phyloP scores from a whole-genome alignment of 2,888 invertebrate genomes.

The Perdita meconis region DNA sequence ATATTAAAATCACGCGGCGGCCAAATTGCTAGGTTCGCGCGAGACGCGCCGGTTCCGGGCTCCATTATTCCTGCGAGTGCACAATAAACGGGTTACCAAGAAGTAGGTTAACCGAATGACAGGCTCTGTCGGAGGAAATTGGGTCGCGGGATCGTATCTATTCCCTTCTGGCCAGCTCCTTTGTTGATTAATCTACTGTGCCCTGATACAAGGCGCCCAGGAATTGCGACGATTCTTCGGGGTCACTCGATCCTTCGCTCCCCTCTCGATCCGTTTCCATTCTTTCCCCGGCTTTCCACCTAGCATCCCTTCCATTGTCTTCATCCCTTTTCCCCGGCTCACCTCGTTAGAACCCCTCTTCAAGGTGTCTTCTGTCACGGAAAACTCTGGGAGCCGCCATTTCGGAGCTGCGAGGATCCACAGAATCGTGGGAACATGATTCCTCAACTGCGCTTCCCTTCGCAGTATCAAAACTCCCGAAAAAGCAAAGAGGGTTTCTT shows the following conservation, averaged over 20 bases:
- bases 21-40: neutral
- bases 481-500: too few relatives aligned
- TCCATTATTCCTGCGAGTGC: conserved; percentile 3
- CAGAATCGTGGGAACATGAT: neutral
- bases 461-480: too few relatives aligned
- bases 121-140: conserved; percentile 34
- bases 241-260: conserved; percentile 23
- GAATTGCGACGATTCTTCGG: conserved; percentile 27
- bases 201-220: conserved; percentile 15
- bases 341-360: conserved; percentile 24
- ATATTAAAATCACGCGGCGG: conserved; percentile 13
- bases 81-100: neutral
- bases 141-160: conserved; percentile 49
- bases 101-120: conserved; percentile 37
- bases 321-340: conserved; percentile 1
- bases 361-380: neutral
- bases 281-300: conserved; percentile 22
- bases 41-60: neutral
- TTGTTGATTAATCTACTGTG: conserved; percentile 39
- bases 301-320: conserved; percentile 21
- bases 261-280: conserved; percentile 12
- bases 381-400: conserved; percentile 3
- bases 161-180: conserved; percentile 24
- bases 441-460: too few relatives aligned
- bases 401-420: neutral